Conservation (phyloP, 2,113 vertebrate genomes). For the Callionymus lyra region DNA sequence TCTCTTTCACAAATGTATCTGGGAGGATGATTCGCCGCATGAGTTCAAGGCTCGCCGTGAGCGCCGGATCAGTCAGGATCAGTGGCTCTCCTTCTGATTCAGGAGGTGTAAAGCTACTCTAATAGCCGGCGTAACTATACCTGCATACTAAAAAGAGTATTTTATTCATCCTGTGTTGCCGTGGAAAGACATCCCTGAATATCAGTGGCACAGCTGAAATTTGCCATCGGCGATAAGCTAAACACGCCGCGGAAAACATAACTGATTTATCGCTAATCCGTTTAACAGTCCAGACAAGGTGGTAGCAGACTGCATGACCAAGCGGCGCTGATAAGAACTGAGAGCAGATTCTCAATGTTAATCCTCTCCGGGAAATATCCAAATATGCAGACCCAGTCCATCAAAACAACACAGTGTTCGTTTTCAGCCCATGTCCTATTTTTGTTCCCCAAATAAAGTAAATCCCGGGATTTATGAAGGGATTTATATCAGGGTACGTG, state of each 20-base stretch:
- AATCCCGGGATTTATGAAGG: constrained; percentile 6
- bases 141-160: constrained; percentile 43
- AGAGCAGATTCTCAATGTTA: constrained; percentile 15
- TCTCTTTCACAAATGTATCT: constrained; percentile 36
- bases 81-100: constrained; percentile 35
- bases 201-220: constrained; percentile 24
- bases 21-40: constrained; percentile 29
- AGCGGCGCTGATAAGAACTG: constrained; percentile 14
- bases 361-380: constrained; percentile 19
- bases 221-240: constrained; percentile 25
- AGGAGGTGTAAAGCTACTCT: constrained; percentile 34
- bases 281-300: constrained; percentile 27
- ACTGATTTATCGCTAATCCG: constrained; percentile 30
- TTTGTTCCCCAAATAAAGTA: constrained; percentile 19
- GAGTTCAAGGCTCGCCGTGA: constrained; percentile 18
- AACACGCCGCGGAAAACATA: constrained; percentile 25
- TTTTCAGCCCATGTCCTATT: constrained; percentile 3
- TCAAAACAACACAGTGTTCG: constrained; percentile 8
- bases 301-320: constrained; percentile 27
- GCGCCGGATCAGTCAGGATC: constrained; percentile 34
- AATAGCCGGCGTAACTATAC: constrained; percentile 33
- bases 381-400: constrained; percentile 12
- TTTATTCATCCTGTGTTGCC: constrained; percentile 36
- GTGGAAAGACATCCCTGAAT: constrained; percentile 22
- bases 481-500: no score